Conservation (phyloP, 2,797 vertebrate species). For the Pangasius sanitwongsei region DNA sequence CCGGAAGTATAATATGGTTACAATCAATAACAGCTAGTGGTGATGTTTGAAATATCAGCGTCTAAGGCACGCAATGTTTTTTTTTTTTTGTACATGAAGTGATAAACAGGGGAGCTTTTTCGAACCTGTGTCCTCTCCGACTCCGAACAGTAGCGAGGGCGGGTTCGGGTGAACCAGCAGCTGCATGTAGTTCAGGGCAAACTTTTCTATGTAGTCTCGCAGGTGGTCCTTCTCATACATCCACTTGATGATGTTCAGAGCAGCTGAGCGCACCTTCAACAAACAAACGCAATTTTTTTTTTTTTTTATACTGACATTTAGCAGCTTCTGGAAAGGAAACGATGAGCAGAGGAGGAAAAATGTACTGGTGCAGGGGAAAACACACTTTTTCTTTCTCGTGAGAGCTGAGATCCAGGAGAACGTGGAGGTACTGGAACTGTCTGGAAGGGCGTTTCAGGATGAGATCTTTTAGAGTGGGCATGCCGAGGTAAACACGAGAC, state of each 20-base stretch:
- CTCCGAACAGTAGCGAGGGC: conserved; percentile 89
- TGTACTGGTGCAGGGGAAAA: neutral
- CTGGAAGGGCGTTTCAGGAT: conserved; percentile 88
- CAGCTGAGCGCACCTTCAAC: conserved; percentile 87
- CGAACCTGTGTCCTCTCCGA: conserved; percentile 92
- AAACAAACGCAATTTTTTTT: neutral
- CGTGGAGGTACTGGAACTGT: conserved; percentile 94
- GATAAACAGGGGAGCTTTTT: neutral
- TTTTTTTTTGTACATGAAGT: neutral
- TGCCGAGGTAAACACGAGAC: conserved; percentile 93
- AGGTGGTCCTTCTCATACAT: conserved; percentile 95
- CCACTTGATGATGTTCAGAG: conserved; percentile 88
- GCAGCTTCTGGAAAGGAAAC: neutral
- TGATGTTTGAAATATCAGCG: neutral
- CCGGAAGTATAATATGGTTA: neutral
- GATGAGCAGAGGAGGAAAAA: neutral
- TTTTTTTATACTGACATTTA: neutral
- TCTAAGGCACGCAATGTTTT: neutral
- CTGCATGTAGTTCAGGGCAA: conserved; percentile 94
- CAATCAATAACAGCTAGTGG: neutral
- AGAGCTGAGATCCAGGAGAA: conserved; percentile 92
- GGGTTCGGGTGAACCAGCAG: conserved; percentile 96
- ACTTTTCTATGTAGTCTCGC: conserved; percentile 92
- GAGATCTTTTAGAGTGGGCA: conserved; percentile 91
- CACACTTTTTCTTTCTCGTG: conserved; percentile 93